These are phyloP conservation scores for Rousettus leschenaultii DNA, from an alignment of 2,113 vertebrate genomes.

Conservation along the genomic window DNA sequence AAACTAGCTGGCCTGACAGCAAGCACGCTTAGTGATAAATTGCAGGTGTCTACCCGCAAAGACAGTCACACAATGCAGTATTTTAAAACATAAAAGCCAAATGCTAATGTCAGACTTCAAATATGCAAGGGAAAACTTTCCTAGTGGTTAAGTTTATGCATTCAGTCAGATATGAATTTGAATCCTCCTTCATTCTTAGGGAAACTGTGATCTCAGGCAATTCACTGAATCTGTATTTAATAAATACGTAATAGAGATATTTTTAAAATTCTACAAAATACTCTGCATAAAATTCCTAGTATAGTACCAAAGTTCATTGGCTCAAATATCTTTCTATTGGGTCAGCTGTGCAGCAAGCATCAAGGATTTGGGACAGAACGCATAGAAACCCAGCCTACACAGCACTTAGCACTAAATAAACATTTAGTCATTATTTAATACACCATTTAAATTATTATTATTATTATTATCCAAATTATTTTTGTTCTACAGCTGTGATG, in stretches of 20 bases:
- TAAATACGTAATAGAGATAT: neutral
- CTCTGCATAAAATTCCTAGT: neutral
- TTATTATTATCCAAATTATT: neutral
- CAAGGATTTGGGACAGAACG: neutral
- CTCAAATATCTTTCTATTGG: neutral
- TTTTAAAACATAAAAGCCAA: neutral
- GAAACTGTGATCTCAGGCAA: neutral
- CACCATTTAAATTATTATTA: neutral
- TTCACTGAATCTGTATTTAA: neutral
- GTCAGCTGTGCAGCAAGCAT: neutral
- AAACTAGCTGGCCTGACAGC: neutral
- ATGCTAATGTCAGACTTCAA: neutral
- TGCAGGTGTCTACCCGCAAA: neutral
- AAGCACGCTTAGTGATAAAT: neutral
- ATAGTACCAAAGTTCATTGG: neutral
- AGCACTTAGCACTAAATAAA: neutral
- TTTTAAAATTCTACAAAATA: neutral
- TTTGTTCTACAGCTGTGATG: neutral
- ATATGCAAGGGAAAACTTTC: neutral
- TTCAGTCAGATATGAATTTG: neutral
- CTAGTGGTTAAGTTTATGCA: neutral
- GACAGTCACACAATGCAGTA: neutral
- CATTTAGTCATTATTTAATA: neutral
- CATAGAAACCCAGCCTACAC: neutral
- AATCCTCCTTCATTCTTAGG: neutral